Evolutionary conservation across 2,888 invertebrate genomes (phyloP), one percentile per base, ranked within the genome.

Genomic region (Ennomos quercinarius): DNA sequence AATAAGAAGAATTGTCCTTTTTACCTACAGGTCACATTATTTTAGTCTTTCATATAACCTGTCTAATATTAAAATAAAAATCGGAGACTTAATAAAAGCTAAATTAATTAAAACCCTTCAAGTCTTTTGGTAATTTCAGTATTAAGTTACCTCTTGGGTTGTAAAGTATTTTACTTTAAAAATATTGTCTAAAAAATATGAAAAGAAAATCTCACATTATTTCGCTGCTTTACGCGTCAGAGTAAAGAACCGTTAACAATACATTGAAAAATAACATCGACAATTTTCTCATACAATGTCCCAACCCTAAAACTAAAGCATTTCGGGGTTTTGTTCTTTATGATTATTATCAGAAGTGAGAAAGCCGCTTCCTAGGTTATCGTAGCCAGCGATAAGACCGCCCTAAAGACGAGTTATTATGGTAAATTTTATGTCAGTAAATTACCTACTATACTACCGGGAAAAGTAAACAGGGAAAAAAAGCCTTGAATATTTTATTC

Each of bases 341-440:
- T 48, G 63, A 66, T 62, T 58, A 63, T 64, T 63, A 66, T 66
- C 60, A 65, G 37, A 63, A 67, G 66, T 66, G 67, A 63, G 69
- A 70, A 66, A 60, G 57, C 55, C 57, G 56, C 58, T 64, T 64
- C 59, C 61, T 70, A 65, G 61, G 66, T 65, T 65, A 59, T 62
- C 61, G 62, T 49, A 52, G 51, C 43, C 60, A 50, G 64, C 64
- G 70, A 70, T 70, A 70, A 70, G 65, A 51, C 62, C 59, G 57
- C 57, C 61, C 68, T 52, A 66, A 58, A 66, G 59, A 65, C 65
- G 67, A 67, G 70, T 67, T 68, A 67, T 70, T 68, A 68, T 66
- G 70, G 63, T 58, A 68, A 68, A 70, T 70, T 70, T 67, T 65
- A 69, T 65, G 68, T 61, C 51, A 48, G 64, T 65, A 65, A 69